phyloP scores from a whole-genome alignment of 2,888 invertebrate genomes.

The Xestia rhomboidea region DNA sequence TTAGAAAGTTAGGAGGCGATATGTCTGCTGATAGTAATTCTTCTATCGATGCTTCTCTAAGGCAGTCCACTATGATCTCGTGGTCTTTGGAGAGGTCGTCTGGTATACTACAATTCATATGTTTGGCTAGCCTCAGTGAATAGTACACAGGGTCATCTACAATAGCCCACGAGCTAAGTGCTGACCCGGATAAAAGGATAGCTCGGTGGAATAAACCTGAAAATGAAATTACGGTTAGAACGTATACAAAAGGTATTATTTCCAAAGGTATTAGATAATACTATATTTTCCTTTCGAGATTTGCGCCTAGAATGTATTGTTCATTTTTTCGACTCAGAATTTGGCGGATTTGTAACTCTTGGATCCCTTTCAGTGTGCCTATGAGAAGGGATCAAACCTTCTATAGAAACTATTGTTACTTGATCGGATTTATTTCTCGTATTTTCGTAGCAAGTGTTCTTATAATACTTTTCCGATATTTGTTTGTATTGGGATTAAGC shows the following conservation, averaged over 20 bases:
- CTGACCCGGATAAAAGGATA: slow-evolving; percentile 96
- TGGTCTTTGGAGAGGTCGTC: slow-evolving; percentile 95
- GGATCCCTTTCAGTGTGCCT: slow-evolving; percentile 55
- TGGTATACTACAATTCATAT: slow-evolving; percentile 95
- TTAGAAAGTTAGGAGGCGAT: slow-evolving; percentile 95
- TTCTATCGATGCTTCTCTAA: slow-evolving; percentile 94
- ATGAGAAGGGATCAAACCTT: slow-evolving; percentile 56
- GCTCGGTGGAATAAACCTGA: slow-evolving; percentile 96
- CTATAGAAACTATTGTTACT: slow-evolving; percentile 52
- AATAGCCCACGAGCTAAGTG: slow-evolving; percentile 96
- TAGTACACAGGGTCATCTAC: slow-evolving; percentile 96
- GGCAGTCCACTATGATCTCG: slow-evolving; percentile 95
- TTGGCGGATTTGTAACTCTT: slow-evolving; percentile 54
- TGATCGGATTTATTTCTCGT: slow-evolving; percentile 58
- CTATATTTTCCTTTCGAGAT: slow-evolving; percentile 46
- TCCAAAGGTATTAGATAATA: slow-evolving; percentile 40
- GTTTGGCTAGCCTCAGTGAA: slow-evolving; percentile 94
- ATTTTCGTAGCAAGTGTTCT: slow-evolving; percentile 35
- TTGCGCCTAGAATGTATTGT: slow-evolving; percentile 48
- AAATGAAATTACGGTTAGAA: slow-evolving; percentile 50
- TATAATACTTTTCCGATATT: slow-evolving; percentile 26
- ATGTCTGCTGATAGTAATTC: slow-evolving; percentile 94
- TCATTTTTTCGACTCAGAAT: slow-evolving; percentile 54
- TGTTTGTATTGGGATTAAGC: slow-evolving; percentile 16
- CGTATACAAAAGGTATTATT: slow-evolving; percentile 49